Evolutionary conservation across 2,113 vertebrate species (phyloP).

Genomic region (Anhinga anhinga): DNA sequence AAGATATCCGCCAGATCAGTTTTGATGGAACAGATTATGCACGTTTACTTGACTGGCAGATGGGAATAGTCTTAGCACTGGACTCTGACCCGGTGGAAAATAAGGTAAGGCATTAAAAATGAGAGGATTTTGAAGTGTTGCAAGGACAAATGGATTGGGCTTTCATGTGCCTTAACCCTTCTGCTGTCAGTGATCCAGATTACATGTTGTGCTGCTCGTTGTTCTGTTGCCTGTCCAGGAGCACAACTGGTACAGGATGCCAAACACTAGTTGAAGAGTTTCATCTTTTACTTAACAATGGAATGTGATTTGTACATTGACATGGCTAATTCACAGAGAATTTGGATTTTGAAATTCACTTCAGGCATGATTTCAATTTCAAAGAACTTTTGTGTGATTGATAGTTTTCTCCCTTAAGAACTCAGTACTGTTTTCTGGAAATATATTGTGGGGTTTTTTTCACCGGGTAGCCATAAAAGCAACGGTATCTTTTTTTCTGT

Average conservation of each 20-base stretch:
- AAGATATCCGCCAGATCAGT: conserved; percentile 79
- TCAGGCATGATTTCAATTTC: background rate
- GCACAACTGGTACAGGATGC: background rate
- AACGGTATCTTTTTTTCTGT: background rate
- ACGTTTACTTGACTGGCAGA: conserved; percentile 80
- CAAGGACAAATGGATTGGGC: conserved; percentile 53
- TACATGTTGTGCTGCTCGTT: accelerated
- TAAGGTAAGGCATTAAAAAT: conserved; percentile 77
- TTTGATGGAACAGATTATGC: conserved; percentile 81
- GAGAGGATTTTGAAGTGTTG: conserved; percentile 45
- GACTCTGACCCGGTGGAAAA: conserved; percentile 89
- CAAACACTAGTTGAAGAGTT: background rate
- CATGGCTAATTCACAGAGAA: background rate
- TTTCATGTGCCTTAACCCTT: conserved; percentile 31
- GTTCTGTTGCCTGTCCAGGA: background rate
- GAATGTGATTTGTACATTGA: background rate
- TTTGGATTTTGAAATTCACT: background rate
- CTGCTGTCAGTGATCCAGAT: conserved; percentile 23
- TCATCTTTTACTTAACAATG: background rate
- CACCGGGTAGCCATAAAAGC: background rate
- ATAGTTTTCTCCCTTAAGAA: background rate
- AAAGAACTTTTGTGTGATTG: background rate
- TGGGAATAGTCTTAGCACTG: conserved; percentile 84
- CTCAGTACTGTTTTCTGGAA: background rate
- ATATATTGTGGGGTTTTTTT: accelerated